Percentiles rank a stretch among this genome's conserved stretches.
phyloP scores from a whole-genome alignment of 2,113 vertebrate species.

The Eudyptes chrysolophus region DNA sequence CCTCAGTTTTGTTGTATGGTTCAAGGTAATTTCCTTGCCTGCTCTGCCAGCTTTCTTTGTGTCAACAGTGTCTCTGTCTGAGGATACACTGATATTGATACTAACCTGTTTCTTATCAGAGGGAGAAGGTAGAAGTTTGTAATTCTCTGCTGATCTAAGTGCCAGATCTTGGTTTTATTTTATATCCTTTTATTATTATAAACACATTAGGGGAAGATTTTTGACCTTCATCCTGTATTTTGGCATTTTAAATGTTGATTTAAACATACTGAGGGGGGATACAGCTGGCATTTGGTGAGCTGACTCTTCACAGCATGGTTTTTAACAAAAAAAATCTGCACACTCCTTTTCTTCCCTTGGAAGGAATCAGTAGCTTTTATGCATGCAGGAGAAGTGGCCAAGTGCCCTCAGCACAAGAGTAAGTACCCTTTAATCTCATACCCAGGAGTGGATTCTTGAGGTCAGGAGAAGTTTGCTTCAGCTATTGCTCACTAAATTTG shows the following conservation, averaged over 20 bases:
- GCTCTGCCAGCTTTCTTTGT: background rate
- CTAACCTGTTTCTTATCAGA: background rate
- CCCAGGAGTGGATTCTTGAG: background rate
- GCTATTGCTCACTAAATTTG: background rate
- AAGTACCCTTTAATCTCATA: background rate
- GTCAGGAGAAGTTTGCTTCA: background rate
- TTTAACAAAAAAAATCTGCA: background rate
- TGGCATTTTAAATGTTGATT: background rate
- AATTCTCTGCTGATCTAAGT: background rate
- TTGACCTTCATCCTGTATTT: background rate
- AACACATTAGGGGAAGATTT: background rate
- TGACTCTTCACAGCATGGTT: background rate
- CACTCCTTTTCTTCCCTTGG: background rate
- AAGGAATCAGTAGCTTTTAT: background rate
- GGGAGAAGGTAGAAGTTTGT: background rate
- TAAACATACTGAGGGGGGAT: background rate
- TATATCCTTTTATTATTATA: background rate
- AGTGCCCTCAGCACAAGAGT: background rate
- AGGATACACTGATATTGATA: background rate
- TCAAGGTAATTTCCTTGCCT: background rate
- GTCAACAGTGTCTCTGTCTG: background rate
- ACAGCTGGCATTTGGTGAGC: background rate
- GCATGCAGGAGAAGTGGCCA: background rate
- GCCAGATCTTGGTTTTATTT: background rate
- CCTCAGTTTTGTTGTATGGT: background rate